phyloP scores from a whole-genome alignment of 2,113 vertebrate species.

The Trogon melanurus region DNA sequence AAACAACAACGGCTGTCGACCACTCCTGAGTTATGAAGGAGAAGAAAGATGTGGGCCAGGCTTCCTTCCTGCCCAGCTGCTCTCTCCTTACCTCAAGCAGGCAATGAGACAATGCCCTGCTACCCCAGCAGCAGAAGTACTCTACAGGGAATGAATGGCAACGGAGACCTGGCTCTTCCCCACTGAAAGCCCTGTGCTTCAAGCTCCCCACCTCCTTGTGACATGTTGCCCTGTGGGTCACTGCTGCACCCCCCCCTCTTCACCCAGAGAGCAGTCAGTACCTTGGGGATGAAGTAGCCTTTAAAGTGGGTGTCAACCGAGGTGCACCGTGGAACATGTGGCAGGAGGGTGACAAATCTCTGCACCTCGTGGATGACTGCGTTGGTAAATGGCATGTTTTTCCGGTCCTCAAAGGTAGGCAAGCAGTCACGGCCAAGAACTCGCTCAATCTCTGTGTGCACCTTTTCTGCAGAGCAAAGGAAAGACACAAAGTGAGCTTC shows the following conservation, averaged over 20 bases:
- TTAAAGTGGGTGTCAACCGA: not conserved
- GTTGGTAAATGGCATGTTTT: slow-evolving; percentile 74
- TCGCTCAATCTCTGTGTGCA: slow-evolving; percentile 34
- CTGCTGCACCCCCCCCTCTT: not conserved
- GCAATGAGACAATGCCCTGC: not conserved
- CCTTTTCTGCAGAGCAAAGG: slow-evolving; percentile 20
- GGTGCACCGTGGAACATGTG: slow-evolving; percentile 39
- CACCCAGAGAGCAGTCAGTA: not conserved
- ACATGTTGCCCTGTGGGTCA: not conserved
- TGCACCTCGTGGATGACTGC: slow-evolving; percentile 84
- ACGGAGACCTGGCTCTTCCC: not conserved
- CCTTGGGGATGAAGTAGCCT: slow-evolving; percentile 71
- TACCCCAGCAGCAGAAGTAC: not conserved
- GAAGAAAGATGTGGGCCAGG: not conserved
- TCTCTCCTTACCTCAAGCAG: not conserved
- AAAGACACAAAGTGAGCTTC: not conserved
- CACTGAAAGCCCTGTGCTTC: not conserved
- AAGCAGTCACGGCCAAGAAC: not conserved
- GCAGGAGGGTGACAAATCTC: slow-evolving; percentile 79
- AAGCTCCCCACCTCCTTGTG: not conserved
- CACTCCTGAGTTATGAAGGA: not conserved
- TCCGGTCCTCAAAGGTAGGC: slow-evolving; percentile 50
- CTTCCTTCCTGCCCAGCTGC: not conserved
- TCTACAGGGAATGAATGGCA: not conserved
- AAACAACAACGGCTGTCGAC: not conserved